These are phyloP conservation scores for Apostichopus leukothele DNA, from an alignment of 53 echinoderm and acorn worm genomes.

Conservation along the genomic window DNA sequence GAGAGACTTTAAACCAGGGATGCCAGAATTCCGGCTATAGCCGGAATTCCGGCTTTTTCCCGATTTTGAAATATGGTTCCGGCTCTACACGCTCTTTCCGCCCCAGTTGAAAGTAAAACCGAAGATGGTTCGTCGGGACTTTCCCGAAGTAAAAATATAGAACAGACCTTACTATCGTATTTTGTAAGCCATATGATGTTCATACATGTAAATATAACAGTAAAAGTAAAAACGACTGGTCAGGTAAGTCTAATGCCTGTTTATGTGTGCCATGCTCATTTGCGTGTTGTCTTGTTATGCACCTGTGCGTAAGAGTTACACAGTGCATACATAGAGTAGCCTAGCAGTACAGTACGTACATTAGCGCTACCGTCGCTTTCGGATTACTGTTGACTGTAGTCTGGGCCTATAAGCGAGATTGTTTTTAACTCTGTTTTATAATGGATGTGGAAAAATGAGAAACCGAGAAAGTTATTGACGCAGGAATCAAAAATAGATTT, in stretches of 20 bases:
- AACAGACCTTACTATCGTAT: not conserved
- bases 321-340: too few relatives aligned
- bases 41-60: too few relatives aligned
- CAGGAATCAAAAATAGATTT: slow-evolving; percentile 30
- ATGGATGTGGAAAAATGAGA: slow-evolving; percentile 45
- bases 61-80: too few relatives aligned
- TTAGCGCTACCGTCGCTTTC: too few relatives aligned
- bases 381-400: too few relatives aligned
- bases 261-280: not conserved
- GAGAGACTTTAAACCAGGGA: too few relatives aligned
- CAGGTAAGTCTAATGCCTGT: not conserved
- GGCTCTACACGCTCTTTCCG: not conserved
- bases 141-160: not conserved
- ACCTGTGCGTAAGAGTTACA: too few relatives aligned
- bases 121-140: not conserved
- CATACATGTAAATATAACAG: not conserved
- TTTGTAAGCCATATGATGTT: not conserved
- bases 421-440: not conserved
- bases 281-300: too few relatives aligned
- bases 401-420: too few relatives aligned
- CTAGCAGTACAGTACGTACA: too few relatives aligned
- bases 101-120: not conserved
- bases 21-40: too few relatives aligned
- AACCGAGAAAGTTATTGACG: not conserved
- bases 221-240: not conserved